These are phyloP conservation scores for Pitta sordida DNA, from an alignment of 2,113 vertebrate species.

Conservation along the genomic window DNA sequence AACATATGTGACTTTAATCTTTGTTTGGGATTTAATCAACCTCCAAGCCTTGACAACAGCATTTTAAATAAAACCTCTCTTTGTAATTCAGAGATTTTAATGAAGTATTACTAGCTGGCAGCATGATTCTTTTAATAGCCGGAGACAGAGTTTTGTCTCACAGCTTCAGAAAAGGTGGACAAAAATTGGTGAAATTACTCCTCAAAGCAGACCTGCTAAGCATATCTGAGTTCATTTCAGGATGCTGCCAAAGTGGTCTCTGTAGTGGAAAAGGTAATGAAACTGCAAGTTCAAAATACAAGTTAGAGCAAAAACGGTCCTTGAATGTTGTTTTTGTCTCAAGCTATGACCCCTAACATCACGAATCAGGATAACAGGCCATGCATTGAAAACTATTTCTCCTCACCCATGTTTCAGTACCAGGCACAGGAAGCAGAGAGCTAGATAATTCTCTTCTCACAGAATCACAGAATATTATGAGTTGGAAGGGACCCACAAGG, in stretches of 20 bases:
- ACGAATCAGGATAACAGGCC: not conserved
- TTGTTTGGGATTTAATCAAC: not conserved
- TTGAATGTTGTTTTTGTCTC: not conserved
- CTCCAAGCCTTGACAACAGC: not conserved
- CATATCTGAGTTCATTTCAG: not conserved
- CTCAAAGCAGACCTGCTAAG: not conserved
- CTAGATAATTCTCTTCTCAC: not conserved
- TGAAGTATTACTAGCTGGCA: not conserved
- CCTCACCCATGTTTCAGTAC: not conserved
- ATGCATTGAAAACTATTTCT: not conserved
- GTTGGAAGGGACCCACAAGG: too few species aligned
- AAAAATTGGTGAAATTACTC: not conserved
- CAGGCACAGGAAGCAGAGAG: not conserved
- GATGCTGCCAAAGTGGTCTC: not conserved
- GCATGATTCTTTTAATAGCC: not conserved
- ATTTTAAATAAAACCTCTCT: not conserved
- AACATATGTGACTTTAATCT: not conserved
- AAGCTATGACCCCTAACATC: not conserved
- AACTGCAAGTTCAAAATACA: not conserved
- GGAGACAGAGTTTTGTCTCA: not conserved
- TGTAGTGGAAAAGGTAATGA: not conserved
- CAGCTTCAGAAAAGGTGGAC: not conserved
- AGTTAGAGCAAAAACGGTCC: not conserved
- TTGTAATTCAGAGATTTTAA: not conserved
- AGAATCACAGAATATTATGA: too few species aligned